Evolutionary conservation across 35 echinoderm and acorn worm genomes (phyloP), one percentile per base, ranked within the genome.

Genomic region (Strongylocentrotus purpuratus): DNA sequence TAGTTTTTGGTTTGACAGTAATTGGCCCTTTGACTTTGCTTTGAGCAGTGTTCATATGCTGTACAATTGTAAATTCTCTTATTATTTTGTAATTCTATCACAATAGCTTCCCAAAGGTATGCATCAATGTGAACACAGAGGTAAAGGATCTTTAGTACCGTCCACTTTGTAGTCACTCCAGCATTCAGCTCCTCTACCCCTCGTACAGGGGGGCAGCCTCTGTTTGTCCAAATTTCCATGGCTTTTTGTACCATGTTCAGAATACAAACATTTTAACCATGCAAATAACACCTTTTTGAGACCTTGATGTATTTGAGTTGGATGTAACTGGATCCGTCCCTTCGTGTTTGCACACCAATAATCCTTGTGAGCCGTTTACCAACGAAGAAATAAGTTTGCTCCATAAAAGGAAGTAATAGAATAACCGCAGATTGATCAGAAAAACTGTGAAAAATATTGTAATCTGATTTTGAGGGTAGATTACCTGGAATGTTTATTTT

Each of bases 241-340:
- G 87, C 87, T 89, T 46, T 46, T 93, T 93, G 48, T 48, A 31
- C 46, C 48, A 46, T 45, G 48, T 93, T 93, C n/a, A 93, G 41
- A 93, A 93, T 93, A 93, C 91, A 93, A 93, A 93, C 91, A 93
- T 93, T 93, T 93, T 93, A 93, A 58, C 47, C 91, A 11, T 93
- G 91, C 91, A 93, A 93, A 93, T 93, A 93, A 58, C 91, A 93
- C 91, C 48, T 50, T 93, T 31, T 41, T 89, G 33, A 93, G 46
- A 46, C 87, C 87, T 46, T 50, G 46, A 48, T 93, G 91, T 93
- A 93, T 93, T 50, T 58, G 48, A 22, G 45, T 18, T 50, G 9
- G 45, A 32, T 93, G 91, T 48, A 93, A 93, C 47, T 5, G 6
- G 48, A 93, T 13, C 17, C 31, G 4, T 7, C 48, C 45, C 15